Evolutionary conservation across 2,113 vertebrate species (phyloP), one percentile per base, ranked within the genome.

Genomic region (Anoura caudifer): DNA sequence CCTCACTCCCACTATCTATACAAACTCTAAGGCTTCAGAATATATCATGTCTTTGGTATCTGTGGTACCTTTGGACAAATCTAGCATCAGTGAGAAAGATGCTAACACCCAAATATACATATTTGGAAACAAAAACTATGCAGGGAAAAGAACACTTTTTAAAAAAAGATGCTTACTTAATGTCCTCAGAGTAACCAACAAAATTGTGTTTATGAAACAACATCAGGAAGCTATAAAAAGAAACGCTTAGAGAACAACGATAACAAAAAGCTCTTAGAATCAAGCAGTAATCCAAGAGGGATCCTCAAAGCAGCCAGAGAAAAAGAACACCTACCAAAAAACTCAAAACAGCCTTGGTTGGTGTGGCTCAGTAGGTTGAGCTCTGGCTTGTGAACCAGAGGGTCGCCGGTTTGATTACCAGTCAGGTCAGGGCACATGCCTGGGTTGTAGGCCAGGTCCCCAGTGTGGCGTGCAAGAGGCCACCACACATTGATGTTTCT

Each of bases 1-100:
- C 22, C 41, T 12, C 11, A 69, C 41, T 41, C 47, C 31, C 15
- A 59, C 33, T 52, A 75, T 69, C 31, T 80, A 63, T 36, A 85
- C 7, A 89, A 54, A 94, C 59, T 75, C 50, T n/a, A 90, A 45
- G 73, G 67, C 45, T 90, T 90, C 56, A 90, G 73, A 90, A 63
- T 86, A 94, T 38, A 59, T 80, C 33, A 69, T 31, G 10, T 36
- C 15, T 90, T 86, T 94, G 56, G 47, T 52, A 41, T 47, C 69
- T 89, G 43, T 94, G 84, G 86, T 90, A 26, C 33, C 59, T 94
- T 41, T 90, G 59, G 76, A 65, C 79, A 93, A 82, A 93, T 83
- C 22, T 73, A 38, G 45, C 82, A 77, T 36, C 54, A 89, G 41
- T 43, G 47, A 91, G 93, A 82, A n/a, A 73, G 28, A 38, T 59